Conservation (phyloP, 2,797 vertebrate species). For the Coendou prehensilis region DNA sequence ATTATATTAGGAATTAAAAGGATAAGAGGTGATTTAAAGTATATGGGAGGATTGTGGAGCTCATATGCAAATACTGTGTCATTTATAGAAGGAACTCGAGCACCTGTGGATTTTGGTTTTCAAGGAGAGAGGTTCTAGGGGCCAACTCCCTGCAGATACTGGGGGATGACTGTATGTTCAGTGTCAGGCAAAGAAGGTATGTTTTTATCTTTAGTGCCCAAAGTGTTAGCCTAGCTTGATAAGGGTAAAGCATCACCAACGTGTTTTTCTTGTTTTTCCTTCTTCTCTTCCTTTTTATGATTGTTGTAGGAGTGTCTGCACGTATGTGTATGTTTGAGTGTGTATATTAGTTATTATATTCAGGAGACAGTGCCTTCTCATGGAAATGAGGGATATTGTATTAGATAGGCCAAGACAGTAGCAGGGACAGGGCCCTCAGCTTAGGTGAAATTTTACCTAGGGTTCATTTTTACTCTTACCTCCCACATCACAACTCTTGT, state of each 20-base stretch:
- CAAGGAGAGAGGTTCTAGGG: neutral
- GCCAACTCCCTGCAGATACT: neutral
- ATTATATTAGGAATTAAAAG: neutral
- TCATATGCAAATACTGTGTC: neutral
- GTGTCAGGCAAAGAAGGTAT: neutral
- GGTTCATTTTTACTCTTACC: neutral
- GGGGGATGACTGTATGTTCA: neutral
- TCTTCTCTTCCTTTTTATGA: constrained; percentile 46
- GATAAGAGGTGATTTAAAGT: neutral
- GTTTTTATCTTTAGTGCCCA: constrained; percentile 20
- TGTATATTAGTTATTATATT: constrained; percentile 58
- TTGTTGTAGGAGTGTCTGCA: neutral
- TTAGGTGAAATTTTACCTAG: constrained; percentile 11
- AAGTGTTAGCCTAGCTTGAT: constrained; percentile 47
- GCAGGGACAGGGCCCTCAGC: neutral
- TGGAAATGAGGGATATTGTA: constrained; percentile 28
- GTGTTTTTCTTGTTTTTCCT: constrained; percentile 54
- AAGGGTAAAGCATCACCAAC: constrained; percentile 24
- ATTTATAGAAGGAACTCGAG: neutral
- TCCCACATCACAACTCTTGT: constrained; percentile 8
- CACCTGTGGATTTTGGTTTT: neutral
- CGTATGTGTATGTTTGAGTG: neutral
- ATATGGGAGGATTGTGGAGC: neutral
- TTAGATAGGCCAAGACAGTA: neutral
- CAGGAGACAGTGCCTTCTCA: constrained; percentile 18